These are phyloP conservation scores for Drosophila anceps DNA, from an alignment of 2,888 invertebrate genomes.

Conservation along the genomic window DNA sequence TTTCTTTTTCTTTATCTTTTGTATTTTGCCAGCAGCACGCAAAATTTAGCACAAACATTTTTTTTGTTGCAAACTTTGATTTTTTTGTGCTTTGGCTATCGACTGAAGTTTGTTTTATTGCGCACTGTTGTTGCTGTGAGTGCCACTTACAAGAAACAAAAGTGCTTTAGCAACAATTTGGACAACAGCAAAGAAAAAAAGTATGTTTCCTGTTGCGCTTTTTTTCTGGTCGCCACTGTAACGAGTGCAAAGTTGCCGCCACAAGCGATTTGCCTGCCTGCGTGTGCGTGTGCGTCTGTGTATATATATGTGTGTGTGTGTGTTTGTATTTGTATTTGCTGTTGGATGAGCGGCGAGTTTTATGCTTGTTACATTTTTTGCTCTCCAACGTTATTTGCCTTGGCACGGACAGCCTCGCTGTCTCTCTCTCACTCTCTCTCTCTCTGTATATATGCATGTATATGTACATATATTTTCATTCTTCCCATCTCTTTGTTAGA, in stretches of 20 bases:
- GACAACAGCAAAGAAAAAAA: slow-evolving; percentile 16
- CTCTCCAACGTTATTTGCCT: slow-evolving; percentile 32
- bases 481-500: slow-evolving; percentile 3
- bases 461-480: background rate
- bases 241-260: slow-evolving; percentile 30
- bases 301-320: background rate
- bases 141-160: slow-evolving; percentile 3
- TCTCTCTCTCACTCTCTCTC: background rate
- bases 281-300: background rate
- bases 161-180: slow-evolving; percentile 23
- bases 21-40: slow-evolving; percentile 22
- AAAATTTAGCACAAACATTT: slow-evolving; percentile 60
- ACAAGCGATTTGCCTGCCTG: slow-evolving; percentile 24
- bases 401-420: slow-evolving; percentile 5
- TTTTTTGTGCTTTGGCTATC: slow-evolving; percentile 3
- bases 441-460: background rate
- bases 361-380: slow-evolving; percentile 49
- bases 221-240: slow-evolving; percentile 44
- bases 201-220: slow-evolving; percentile 23
- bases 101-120: background rate
- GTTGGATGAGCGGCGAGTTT: slow-evolving; percentile 37
- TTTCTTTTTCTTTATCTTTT: no score
- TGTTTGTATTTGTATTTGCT: slow-evolving; percentile 18
- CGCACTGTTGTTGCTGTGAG: background rate
- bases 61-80: slow-evolving; percentile 29